A percentile compares a stretch with the other conserved stretches of the same genome.
Evolutionary conservation across 2,888 invertebrate species (phyloP).

Genomic region (Euzetes globulus): DNA sequence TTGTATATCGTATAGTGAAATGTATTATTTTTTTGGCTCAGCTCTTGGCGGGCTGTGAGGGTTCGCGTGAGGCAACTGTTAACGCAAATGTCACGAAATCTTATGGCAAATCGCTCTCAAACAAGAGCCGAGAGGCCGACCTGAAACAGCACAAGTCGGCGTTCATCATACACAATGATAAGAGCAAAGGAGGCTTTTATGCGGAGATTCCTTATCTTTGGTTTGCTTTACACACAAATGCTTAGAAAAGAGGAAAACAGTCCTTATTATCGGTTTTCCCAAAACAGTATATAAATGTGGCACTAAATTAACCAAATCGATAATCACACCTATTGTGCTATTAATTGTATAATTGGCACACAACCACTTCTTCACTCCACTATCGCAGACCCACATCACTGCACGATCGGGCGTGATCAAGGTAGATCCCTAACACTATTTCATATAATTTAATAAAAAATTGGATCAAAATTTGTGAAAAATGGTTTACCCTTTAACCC

Average conservation of each 20-base stretch:
- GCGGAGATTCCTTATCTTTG: not conserved
- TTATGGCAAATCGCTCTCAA: constrained; percentile 24
- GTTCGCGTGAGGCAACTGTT: constrained; percentile 28
- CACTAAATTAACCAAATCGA: constrained; percentile 24
- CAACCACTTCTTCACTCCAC: not conserved
- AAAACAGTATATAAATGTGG: not conserved
- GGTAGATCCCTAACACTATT: too few species aligned
- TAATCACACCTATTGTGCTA: constrained; percentile 22
- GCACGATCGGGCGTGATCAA: not conserved
- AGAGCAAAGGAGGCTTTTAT: not conserved
- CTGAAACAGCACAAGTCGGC: not conserved
- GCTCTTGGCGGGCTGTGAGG: not conserved
- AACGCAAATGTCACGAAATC: constrained; percentile 27
- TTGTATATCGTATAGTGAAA: too few species aligned
- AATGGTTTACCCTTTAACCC: too few species aligned
- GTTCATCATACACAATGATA: not conserved
- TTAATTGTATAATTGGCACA: constrained; percentile 24
- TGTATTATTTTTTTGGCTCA: not conserved
- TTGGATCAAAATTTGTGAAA: too few species aligned
- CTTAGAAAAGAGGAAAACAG: not conserved
- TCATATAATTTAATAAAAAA: too few species aligned
- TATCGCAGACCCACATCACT: not conserved
- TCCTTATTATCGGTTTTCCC: not conserved
- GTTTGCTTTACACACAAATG: not conserved
- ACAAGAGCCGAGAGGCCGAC: constrained; percentile 18